Evolutionary conservation across 2,113 vertebrate species (phyloP).

Genomic region (Illadopsis cleaveri): DNA sequence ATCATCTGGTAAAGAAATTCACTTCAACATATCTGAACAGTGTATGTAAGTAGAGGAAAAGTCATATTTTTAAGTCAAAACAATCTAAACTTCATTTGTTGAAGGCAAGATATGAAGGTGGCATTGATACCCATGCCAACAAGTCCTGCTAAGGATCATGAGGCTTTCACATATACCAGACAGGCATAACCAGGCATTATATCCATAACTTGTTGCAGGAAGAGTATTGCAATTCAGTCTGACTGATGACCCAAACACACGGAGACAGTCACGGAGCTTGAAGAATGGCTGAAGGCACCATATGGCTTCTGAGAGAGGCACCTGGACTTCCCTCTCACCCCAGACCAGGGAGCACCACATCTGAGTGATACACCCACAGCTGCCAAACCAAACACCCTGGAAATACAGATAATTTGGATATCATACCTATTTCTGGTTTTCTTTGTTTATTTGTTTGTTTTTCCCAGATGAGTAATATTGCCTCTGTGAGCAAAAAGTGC

Average conservation of each 20-base stretch:
- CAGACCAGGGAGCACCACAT: background rate
- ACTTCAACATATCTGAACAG: background rate
- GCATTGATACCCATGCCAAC: background rate
- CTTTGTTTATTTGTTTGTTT: background rate
- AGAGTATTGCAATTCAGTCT: background rate
- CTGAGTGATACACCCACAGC: background rate
- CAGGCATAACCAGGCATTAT: background rate
- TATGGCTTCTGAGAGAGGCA: background rate
- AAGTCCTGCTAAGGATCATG: background rate
- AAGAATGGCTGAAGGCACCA: background rate
- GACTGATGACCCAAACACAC: background rate
- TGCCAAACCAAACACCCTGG: background rate
- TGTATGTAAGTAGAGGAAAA: background rate
- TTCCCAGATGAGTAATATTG: background rate
- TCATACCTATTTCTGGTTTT: background rate
- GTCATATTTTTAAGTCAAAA: background rate
- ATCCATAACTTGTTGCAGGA: background rate
- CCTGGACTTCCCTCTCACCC: background rate
- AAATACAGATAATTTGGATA: background rate
- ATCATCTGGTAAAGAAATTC: background rate
- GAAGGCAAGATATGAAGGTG: background rate
- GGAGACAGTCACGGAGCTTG: background rate
- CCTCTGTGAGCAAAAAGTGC: background rate
- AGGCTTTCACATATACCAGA: background rate
- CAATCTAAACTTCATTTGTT: background rate